Base-by-base conservation (phyloP, 2,888 invertebrate genomes). In the Cosmopolites sordidus region DNA sequence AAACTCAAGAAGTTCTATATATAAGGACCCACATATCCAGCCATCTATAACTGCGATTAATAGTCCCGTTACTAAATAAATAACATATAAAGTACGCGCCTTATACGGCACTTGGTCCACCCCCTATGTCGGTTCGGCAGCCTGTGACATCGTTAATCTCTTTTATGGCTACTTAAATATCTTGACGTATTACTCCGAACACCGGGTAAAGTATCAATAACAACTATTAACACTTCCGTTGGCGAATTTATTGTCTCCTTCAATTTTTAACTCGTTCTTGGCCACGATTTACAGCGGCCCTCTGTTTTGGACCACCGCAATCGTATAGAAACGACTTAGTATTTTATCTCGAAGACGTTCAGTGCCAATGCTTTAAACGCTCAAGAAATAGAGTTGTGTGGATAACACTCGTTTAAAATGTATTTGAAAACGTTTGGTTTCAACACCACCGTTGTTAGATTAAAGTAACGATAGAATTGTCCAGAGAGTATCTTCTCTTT, bases 191-290 rank as follows among this genome's bases (percentile, higher is more conserved):
- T 16, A 43, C 40, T 44, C 17, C 4, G 29, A 14, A 51, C 44
- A 45, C 45, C 41, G 37, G 14, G n/a, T 33, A 17, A 51, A 51
- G 46, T 47, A 51, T 51, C 51, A 51, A 51, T 51, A 51, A 51
- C 51, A 51, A 43, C 51, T 47, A 51, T 41, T 46, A 51, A 51
- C 46, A 42, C 51, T 45, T 33, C 47, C 37, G 37, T 30, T 16
- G 16, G 11, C 15, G 16, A 45, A 51, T 51, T 47, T 47, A 51
- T 43, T 9, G 38, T 29, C 15, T 51, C 39, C 45, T 51, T 16
- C 1, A 37, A 38, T 47, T 51, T 49, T 39, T 40, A 51, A 51
- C 39, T 44, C 37, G 16, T 33, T 33, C 12, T 33, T n/a, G n/a
- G 33, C 33, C 12, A 12, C 33, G 11, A 9, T 33, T 33, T 33